Conservation (phyloP, 2,888 invertebrate genomes). For the Ennomos quercinarius region DNA sequence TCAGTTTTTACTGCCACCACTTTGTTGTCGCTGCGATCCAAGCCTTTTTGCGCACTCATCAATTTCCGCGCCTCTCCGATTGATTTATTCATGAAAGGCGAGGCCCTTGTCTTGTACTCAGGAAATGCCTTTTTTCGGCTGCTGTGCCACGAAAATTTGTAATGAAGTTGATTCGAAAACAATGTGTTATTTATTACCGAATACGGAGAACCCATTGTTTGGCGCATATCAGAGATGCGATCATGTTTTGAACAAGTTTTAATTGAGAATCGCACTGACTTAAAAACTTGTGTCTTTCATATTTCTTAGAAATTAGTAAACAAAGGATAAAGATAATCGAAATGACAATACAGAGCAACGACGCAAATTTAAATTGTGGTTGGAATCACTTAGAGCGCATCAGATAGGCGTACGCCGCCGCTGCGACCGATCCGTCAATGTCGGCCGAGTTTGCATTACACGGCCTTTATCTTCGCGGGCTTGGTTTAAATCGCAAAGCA, state of each 20-base stretch:
- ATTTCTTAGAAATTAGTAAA: slow-evolving; percentile 49
- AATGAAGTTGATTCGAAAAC: slow-evolving; percentile 81
- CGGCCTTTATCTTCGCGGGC: slow-evolving; percentile 79
- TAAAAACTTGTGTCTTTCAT: not conserved
- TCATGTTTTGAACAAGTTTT: slow-evolving; percentile 2
- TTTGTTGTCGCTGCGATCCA: slow-evolving; percentile 79
- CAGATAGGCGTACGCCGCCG: slow-evolving; percentile 77
- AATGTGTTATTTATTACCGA: slow-evolving; percentile 78
- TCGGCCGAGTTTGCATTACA: slow-evolving; percentile 83
- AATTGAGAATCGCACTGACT: slow-evolving; percentile 32
- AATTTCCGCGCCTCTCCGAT: slow-evolving; percentile 83
- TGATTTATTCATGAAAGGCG: slow-evolving; percentile 83
- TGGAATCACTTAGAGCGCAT: slow-evolving; percentile 83
- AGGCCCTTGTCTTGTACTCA: slow-evolving; percentile 72
- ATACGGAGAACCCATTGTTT: slow-evolving; percentile 44
- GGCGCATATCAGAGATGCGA: slow-evolving; percentile 5
- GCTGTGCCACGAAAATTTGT: slow-evolving; percentile 76
- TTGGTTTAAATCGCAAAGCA: slow-evolving; percentile 79
- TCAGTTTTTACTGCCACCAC: slow-evolving; percentile 78
- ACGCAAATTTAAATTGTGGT: slow-evolving; percentile 80
- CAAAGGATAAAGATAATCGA: slow-evolving; percentile 68
- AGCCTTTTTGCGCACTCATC: slow-evolving; percentile 80
- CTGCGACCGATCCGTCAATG: slow-evolving; percentile 83
- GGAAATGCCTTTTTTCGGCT: slow-evolving; percentile 80
- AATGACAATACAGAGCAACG: slow-evolving; percentile 78